Base-by-base conservation (phyloP, 1,140 invertebrate species). In the Armadillidium nasatum region DNA sequence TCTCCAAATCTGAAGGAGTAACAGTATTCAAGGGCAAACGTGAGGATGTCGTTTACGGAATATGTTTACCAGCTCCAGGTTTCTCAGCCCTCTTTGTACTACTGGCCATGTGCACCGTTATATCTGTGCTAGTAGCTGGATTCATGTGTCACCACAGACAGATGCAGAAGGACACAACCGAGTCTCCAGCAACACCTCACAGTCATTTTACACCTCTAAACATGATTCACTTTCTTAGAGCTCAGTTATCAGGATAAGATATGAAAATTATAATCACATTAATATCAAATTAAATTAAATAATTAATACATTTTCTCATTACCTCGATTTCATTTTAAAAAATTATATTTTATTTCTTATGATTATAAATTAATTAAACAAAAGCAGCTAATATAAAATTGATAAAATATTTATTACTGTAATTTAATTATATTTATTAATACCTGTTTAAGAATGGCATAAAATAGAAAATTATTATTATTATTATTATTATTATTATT, bases 41-140 rank as follows among this genome's bases (percentile, higher is more conserved):
- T 50, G 93, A 94, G 84, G 91, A 83, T 9, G 81, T 95, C 0
- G 91, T 95, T 0, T 95, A 96, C 83, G 94, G 94, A 50, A 93
- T 96, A 45, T 96, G 94, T 82, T 88, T 96, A 85, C 93, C 94
- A 0, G 90, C 94, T 23, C 90, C 93, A 0, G 92, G 93, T 21
- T 95, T 96, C 83, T 93, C 93, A 79, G 89, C 93, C 4, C 87
- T 95, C 9, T 95, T 95, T 84, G 92, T 94, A 44, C 88, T 94
- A 13, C 91, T 94, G 2, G 92, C 93, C 0, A 89, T 94, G 7
- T 92, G 92, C 7, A 93, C 93, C 0, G 91, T 94, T 0, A 89
- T 93, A 13, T 82, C 84, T 22, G 83, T 85, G 43, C 72, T 85
- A 74, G 83, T 85, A 72, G 84, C 84, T 4, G 81, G 81, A 7